Conservation (phyloP, 2,113 vertebrate species). For the Notothenia rossii region DNA sequence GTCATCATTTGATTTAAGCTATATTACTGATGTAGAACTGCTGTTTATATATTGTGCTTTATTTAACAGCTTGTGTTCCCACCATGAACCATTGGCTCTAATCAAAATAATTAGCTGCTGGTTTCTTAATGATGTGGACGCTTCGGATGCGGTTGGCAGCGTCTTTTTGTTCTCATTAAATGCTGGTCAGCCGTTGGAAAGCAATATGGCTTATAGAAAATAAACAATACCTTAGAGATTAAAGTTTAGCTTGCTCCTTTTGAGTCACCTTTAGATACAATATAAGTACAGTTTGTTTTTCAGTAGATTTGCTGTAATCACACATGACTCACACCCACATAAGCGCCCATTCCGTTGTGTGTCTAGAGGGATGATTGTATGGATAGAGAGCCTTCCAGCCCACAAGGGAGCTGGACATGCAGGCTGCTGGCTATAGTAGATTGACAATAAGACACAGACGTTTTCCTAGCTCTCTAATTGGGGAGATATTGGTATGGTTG, state of each 20-base stretch:
- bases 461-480: conserved; percentile 71
- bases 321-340: background rate
- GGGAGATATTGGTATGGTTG: conserved; percentile 66
- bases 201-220: conserved; percentile 11
- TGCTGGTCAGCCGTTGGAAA: background rate
- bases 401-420: conserved; percentile 36
- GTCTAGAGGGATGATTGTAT: conserved; percentile 25
- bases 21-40: background rate
- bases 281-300: background rate
- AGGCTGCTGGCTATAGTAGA: conserved; percentile 42
- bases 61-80: conserved; percentile 16
- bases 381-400: conserved; percentile 13
- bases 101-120: conserved; percentile 51
- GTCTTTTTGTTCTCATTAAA: conserved; percentile 35
- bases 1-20: conserved; percentile 6
- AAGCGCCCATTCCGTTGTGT: conserved; percentile 13
- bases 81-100: background rate
- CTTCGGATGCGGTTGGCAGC: conserved; percentile 36
- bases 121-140: conserved; percentile 16
- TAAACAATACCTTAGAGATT: background rate
- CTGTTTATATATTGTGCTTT: conserved; percentile 13
- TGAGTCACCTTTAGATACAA: background rate
- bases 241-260: background rate
- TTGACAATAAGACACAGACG: conserved; percentile 43
- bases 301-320: background rate